phyloP scores from a whole-genome alignment of 2,797 vertebrate genomes.

The Sebastes nivosus region DNA sequence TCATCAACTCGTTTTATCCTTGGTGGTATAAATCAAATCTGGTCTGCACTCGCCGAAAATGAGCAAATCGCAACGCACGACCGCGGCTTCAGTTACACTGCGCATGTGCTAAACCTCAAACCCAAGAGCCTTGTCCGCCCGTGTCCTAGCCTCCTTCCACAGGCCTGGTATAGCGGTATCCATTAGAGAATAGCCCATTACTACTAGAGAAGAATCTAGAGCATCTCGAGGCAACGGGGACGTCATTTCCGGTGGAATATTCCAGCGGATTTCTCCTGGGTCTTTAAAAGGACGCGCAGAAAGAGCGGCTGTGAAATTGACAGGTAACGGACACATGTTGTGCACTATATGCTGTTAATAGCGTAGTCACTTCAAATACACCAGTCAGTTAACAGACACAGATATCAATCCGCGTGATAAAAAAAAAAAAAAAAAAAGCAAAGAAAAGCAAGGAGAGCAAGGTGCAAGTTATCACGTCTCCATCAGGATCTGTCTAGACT shows the following conservation, averaged over 20 bases:
- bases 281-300: constrained; percentile 74
- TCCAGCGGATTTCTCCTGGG: constrained; percentile 58
- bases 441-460: background rate
- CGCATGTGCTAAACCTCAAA: no score
- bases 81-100: no score
- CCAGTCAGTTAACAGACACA: background rate
- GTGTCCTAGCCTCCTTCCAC: no score
- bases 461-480: background rate
- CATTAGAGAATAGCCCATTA: background rate
- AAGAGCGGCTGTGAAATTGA: background rate
- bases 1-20: no score
- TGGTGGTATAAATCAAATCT: no score
- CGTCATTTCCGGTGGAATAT: constrained; percentile 85
- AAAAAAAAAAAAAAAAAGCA: background rate
- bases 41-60: no score
- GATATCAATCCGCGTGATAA: background rate
- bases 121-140: no score
- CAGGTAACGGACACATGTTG: constrained; percentile 41
- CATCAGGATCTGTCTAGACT: constrained; percentile 21
- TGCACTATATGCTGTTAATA: background rate
- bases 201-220: background rate
- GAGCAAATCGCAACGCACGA: no score
- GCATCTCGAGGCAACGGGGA: background rate
- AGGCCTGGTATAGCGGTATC: background rate
- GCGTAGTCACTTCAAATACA: background rate